Evolutionary conservation across 2,113 vertebrate species (phyloP), one percentile per base, ranked within the genome.

Genomic region (Thamnophis sirtalis): DNA sequence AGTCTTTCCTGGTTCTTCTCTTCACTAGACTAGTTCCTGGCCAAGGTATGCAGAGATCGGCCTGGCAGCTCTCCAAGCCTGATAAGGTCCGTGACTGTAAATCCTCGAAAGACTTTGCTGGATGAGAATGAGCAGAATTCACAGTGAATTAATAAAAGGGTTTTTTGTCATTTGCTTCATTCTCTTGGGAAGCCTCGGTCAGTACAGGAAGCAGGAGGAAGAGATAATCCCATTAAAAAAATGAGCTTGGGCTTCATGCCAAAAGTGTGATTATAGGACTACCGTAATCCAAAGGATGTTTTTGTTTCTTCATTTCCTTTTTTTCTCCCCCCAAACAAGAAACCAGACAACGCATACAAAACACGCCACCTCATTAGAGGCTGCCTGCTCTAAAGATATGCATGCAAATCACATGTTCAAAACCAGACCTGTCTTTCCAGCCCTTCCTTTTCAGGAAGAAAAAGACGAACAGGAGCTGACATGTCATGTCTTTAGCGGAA

Each of bases 401-500:
- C 91, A 92, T 86, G 91, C 89, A 91, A 95, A 96, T 93, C 92
- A 94, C 80, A 92, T 92, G 95, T 94, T 68, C 93, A 91, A 93
- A 91, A 95, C 92, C 89, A 93, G 95, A 94, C 91, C 91, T 88
- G 92, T 94, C 89, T 95, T 95, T 92, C 94, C 85, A 91, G 91
- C 94, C 94, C 91, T 93, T 48, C 94, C 95, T 90, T 94, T 94
- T 86, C 4, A 10, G 90, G 63, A 94, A 87, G n/a, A 68, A 68
- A n/a, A 63, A 93, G 87, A 93, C 94, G 21, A 95, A 94, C 88
- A 94, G 93, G 93, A 95, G 91, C 94, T 94, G 93, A 92, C 26
- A 87, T 90, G 96, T 96, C 95, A 96, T 96, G 94, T 95, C 96
- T 96, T 97, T 96, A 97, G 95, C 93, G 96, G 94, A 96, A 96